phyloP scores from a whole-genome alignment of 37 sponge, comb jelly and placozoan species.

The Spongilla lacustris region DNA sequence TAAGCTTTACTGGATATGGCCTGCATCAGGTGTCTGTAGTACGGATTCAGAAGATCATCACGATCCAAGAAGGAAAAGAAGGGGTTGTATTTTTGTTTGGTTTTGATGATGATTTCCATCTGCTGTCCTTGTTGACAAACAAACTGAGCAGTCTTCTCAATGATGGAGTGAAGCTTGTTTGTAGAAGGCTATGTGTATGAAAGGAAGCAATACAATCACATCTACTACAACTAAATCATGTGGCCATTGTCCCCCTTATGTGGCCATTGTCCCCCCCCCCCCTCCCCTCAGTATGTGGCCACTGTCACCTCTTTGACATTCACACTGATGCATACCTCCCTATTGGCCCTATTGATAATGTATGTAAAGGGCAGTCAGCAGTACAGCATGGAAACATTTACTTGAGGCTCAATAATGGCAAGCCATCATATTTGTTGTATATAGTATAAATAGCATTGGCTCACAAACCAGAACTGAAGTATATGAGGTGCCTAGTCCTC shows the following conservation, averaged over 20 bases:
- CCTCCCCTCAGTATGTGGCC: no score
- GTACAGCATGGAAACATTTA: background rate
- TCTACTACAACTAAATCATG: no score
- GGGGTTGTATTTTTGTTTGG: conserved; percentile 90
- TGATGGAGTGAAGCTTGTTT: conserved; percentile 86
- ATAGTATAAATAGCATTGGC: no score
- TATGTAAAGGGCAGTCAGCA: no score
- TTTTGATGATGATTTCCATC: conserved; percentile 95
- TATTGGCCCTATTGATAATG: no score
- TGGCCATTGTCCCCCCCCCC: no score
- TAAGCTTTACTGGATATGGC: conserved; percentile 44
- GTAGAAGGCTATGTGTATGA: conserved; percentile 65
- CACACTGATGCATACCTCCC: no score
- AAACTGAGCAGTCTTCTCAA: conserved; percentile 87
- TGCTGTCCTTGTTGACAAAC: conserved; percentile 82
- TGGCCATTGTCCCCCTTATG: no score
- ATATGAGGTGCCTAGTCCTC: no score
- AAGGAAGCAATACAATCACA: background rate
- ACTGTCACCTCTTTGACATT: no score
- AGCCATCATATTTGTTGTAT: no score
- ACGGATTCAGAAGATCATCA: conserved; percentile 76
- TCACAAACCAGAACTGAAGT: no score
- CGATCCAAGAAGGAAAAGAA: conserved; percentile 88
- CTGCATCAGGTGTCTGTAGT: conserved; percentile 84
- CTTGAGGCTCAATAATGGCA: background rate